Evolutionary conservation across 2,113 vertebrate species (phyloP), one percentile per base, ranked within the genome.

Genomic region (Suricata suricatta): DNA sequence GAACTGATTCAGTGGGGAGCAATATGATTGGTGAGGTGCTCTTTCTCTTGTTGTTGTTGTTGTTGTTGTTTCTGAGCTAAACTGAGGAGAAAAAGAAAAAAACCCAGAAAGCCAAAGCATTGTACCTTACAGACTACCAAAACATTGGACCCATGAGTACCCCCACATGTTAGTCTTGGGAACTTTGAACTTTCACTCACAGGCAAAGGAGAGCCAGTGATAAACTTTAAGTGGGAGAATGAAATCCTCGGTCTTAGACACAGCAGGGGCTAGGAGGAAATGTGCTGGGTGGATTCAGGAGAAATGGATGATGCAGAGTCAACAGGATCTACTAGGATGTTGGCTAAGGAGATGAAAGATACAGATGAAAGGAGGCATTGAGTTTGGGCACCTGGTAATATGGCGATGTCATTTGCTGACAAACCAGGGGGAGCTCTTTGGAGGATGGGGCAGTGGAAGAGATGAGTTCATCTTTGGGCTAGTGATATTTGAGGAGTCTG

Each of bases 1-100:
- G 96, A 93, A 38, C 64, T 87, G 66, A 96, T 88, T 96, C 83
- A 72, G 19, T 57, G 83, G 97, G 90, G 92, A 97, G 16, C 41
- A 80, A 27, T 71, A 88, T 89, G 92, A 93, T 96, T 89, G 90
- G 96, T 95, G 83, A 96, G 83, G 52, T 38, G 23, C 31, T 89
- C 72, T 54, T 87, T 96, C 64, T 93, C 88, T 93, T 90, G 57
- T 84, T 77, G 29, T 93, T 79, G 50, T 50, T 50, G 50, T 50
- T 47, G 44, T 33, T 71, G 31, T 35, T 54, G 3, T 38, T 16
- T n/a, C 38, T 80, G 57, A 90, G 44, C 29, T 85, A 92, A 44
- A 85, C 4, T 2, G 29, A 71, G 90, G 83, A 90, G 66, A 57
- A 93, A 69, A 95, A 74, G 54, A 47, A 10, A 50, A 66, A 68